These are phyloP conservation scores for Dromas ardeola DNA, from an alignment of 2,113 vertebrate genomes.

Conservation along the genomic window DNA sequence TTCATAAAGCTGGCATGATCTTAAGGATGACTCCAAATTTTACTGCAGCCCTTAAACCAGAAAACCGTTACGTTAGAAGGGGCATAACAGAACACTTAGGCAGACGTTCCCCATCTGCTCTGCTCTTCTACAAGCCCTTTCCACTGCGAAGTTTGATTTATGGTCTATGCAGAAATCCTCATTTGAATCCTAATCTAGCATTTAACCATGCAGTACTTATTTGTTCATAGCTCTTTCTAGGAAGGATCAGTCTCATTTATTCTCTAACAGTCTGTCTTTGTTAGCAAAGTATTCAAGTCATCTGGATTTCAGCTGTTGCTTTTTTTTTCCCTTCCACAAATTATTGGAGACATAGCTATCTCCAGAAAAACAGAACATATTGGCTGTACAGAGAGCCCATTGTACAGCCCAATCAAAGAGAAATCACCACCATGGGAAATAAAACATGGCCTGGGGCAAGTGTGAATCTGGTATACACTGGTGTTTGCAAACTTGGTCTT, in stretches of 20 bases:
- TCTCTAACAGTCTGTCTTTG: constrained; percentile 49
- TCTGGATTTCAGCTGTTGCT: constrained; percentile 62
- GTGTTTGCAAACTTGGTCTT: neutral
- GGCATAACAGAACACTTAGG: neutral
- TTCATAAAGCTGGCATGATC: neutral
- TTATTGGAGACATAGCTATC: neutral
- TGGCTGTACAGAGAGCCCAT: constrained; percentile 26
- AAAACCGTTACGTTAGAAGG: neutral
- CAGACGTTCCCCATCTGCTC: neutral
- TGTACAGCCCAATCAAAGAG: constrained; percentile 18
- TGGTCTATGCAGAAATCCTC: neutral
- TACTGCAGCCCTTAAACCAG: neutral
- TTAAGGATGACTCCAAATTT: neutral
- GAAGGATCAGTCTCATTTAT: constrained; percentile 38
- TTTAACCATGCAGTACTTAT: neutral
- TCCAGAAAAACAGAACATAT: constrained; percentile 1
- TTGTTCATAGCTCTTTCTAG: constrained; percentile 40
- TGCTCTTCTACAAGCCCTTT: neutral
- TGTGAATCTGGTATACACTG: neutral
- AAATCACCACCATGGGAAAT: neutral
- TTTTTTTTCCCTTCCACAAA: neutral
- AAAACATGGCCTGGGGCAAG: neutral
- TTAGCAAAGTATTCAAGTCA: constrained; percentile 40
- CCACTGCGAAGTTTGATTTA: neutral
- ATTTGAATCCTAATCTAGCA: constrained; percentile 16